Evolutionary conservation across 53 echinoderm and acorn worm species (phyloP).

Genomic region (Mesocentrotus franciscanus): DNA sequence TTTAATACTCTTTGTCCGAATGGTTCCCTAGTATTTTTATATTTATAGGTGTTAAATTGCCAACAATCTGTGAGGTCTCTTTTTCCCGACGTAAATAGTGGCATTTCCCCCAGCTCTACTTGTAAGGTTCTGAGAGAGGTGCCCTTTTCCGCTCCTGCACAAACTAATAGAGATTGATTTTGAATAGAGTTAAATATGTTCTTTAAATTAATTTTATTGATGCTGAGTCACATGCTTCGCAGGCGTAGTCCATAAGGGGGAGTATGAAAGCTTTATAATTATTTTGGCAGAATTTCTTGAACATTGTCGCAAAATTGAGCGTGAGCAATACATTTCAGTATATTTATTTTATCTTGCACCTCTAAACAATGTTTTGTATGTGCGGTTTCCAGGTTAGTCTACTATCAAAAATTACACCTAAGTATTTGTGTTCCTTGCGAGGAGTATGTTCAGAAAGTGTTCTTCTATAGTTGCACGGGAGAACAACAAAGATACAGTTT

Average conservation of each 20-base stretch:
- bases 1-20: not conserved
- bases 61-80: not conserved
- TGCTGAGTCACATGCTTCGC: not conserved
- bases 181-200: not conserved
- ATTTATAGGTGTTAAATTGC: not conserved
- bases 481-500: too few relatives aligned
- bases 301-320: not conserved
- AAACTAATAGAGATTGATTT: not conserved
- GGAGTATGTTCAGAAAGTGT: not conserved
- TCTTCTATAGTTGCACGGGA: not conserved
- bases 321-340: not conserved
- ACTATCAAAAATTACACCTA: not conserved
- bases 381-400: not conserved
- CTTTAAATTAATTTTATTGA: too few relatives aligned
- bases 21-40: not conserved
- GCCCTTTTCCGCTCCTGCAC: not conserved
- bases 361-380: not conserved
- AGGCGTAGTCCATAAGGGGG: not conserved
- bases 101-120: too few relatives aligned
- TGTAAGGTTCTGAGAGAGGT: not conserved
- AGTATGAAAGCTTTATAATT: not conserved
- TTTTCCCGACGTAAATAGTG: too few relatives aligned
- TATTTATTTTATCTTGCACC: not conserved
- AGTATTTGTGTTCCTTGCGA: not conserved
- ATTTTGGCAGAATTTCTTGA: not conserved